These are phyloP conservation scores for Hydrocynus forskahlii DNA, from an alignment of 2,797 vertebrate genomes.

Conservation along the genomic window DNA sequence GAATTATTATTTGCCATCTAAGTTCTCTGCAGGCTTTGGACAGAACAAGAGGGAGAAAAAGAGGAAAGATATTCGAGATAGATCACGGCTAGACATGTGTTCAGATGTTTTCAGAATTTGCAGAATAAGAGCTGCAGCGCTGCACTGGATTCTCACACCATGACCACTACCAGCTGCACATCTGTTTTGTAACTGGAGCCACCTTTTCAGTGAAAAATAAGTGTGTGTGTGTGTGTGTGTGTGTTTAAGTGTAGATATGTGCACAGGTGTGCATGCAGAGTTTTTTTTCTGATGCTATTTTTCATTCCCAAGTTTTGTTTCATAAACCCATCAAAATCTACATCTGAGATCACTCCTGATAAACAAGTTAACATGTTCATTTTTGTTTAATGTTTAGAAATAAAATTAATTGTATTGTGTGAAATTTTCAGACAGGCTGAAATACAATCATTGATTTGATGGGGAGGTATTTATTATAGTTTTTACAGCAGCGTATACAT, in stretches of 20 bases:
- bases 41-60: not conserved
- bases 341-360: no score
- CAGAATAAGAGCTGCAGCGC: constrained; percentile 49
- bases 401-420: not conserved
- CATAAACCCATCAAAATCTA: no score
- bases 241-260: not conserved
- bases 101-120: constrained; percentile 51
- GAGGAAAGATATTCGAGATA: not conserved
- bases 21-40: not conserved
- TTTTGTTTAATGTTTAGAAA: constrained; percentile 7
- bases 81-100: not conserved
- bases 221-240: constrained; percentile 19
- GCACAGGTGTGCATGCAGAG: constrained; percentile 38
- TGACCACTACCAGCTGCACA: constrained; percentile 54
- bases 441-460: not conserved
- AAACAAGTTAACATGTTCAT: not conserved
- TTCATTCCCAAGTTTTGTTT: constrained; percentile 9
- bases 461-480: not conserved
- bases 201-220: constrained; percentile 46
- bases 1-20: not conserved
- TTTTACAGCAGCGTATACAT: not conserved
- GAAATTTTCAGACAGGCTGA: not conserved
- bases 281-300: constrained; percentile 32
- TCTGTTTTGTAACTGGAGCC: constrained; percentile 49
- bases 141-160: constrained; percentile 55